Base-by-base conservation (phyloP, 1,140 invertebrate genomes). In the Macrosteles quadrilineatus region DNA sequence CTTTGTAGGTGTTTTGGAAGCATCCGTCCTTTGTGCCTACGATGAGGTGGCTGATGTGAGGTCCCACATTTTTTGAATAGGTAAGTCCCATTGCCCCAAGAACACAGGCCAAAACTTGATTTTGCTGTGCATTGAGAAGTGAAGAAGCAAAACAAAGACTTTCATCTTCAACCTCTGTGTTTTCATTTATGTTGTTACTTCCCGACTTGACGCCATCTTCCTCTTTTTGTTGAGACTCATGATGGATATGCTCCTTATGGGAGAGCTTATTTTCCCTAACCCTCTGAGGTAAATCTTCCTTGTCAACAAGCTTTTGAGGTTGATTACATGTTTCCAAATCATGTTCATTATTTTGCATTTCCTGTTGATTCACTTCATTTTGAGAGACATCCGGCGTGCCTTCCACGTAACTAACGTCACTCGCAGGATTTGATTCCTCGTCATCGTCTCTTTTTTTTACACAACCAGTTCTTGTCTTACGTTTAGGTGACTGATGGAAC, bases 301-400 rank as follows among this genome's bases (percentile, higher is more conserved):
- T 36, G 14, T 14, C 14, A 36, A 36, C 32, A 36, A 6, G 4
- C 14, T 14, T 14, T 6, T 14, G 4, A 36, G 4, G 14, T 36
- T 4, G 32, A 36, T 36, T 36, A 36, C 4, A 36, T 14, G 32
- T 36, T 36, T 36, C 32, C 32, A 6, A 6, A 6, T 36, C 32
- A 14, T 36, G 32, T 36, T 36, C 32, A n/a, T n/a, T n/a, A n/a
- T n/a, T n/a, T n/a, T n/a, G n/a, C n/a, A n/a, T n/a, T n/a, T n/a
- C n/a, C n/a, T n/a, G n/a, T n/a, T n/a, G n/a, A n/a, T n/a, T n/a
- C n/a, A n/a, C n/a, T 6, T 36, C 6, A 50, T 6, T 50, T 23
- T n/a, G 47, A 50, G 47, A 50, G 3, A n/a, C 47, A 50, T 50
- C 47, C n/a, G 47, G 47, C 6, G 47, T 50, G 6, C 47, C 47